Base-by-base conservation (phyloP, 2,113 vertebrate species). In the Callospermophilus lateralis region DNA sequence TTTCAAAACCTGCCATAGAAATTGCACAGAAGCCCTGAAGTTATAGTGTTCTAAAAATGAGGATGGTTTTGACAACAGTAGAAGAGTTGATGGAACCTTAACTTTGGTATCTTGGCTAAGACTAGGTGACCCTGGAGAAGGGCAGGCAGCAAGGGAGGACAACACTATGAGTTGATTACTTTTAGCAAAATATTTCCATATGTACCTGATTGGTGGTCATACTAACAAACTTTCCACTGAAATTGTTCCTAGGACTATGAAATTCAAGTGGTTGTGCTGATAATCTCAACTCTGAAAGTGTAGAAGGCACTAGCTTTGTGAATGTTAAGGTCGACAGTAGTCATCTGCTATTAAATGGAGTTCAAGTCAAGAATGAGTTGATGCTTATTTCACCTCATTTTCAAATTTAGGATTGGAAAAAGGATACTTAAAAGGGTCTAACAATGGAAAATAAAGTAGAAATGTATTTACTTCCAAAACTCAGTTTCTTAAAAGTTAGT, bases 171-270 rank as follows among this genome's bases (percentile, higher is more conserved):
- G 93, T 87, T 93, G 61, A 96, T 98, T 97, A 97, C 97, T 98
- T 98, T 97, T 92, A 95, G 87, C 95, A 98, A 98, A 98, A 95
- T 96, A 97, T 97, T 98, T 97, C 96, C 94, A 87, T 93, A 72
- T 98, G 87, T 97, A 96, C 16, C 63, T 96, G 94, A 88, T 61
- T 68, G 81, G 95, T 61, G 51, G 90, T 97, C 16, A 91, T 94
- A 96, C 91, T 98, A 96, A 93, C 94, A 97, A 65, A 65, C 61
- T 81, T 97, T 94, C 83, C 84, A 0, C 63, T 89, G 87, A 88
- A 98, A 95, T 96, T 96, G 89, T 96, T 92, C 15, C 32, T 84
- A 87, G 13, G 93, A 77, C 51, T 74, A 58, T 98, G 79, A 95
- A 93, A 76, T 96, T 97, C 85, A 85, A 95, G 19, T 77, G 89